phyloP scores from a whole-genome alignment of 2,113 vertebrate species.

The Solea solea region DNA sequence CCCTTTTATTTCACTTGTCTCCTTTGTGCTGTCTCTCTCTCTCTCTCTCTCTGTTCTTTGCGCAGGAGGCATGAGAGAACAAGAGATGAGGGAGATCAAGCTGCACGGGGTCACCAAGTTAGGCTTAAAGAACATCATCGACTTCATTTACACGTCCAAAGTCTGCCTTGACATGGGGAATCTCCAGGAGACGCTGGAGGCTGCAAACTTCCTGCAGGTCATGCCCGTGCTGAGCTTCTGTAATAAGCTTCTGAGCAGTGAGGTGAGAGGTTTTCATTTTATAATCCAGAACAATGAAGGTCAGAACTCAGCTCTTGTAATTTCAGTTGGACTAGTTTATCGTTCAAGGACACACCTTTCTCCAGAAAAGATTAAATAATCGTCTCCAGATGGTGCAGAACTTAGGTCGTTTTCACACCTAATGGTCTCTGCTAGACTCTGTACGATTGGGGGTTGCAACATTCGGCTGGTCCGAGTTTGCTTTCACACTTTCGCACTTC shows the following conservation, averaged over 20 bases:
- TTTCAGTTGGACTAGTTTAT: too few species aligned
- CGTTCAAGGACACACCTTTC: too few species aligned
- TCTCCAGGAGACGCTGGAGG: slow-evolving; percentile 85
- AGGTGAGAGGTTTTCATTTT: slow-evolving; percentile 69
- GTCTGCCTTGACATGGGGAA: slow-evolving; percentile 78
- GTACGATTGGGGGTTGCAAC: too few species aligned
- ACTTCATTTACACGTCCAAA: slow-evolving; percentile 85
- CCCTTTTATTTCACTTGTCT: slow-evolving; percentile 20
- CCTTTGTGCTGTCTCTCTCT: not conserved
- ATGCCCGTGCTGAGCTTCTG: slow-evolving; percentile 84
- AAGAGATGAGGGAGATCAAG: slow-evolving; percentile 84
- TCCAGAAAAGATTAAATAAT: too few species aligned
- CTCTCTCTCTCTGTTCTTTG: not conserved
- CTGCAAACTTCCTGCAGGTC: slow-evolving; percentile 86
- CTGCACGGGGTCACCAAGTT: slow-evolving; percentile 81
- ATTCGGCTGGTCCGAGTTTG: too few species aligned
- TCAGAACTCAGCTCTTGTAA: not conserved
- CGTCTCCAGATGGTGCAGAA: too few species aligned
- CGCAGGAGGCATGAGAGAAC: slow-evolving; percentile 85
- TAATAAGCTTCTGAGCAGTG: slow-evolving; percentile 84
- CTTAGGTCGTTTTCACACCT: too few species aligned
- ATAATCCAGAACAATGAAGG: not conserved
- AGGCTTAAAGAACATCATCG: slow-evolving; percentile 84
- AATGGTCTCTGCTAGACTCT: too few species aligned
- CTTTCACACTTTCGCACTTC: too few species aligned